Conservation (phyloP, 2,113 vertebrate genomes). For the Pelvicachromis taeniatus region DNA sequence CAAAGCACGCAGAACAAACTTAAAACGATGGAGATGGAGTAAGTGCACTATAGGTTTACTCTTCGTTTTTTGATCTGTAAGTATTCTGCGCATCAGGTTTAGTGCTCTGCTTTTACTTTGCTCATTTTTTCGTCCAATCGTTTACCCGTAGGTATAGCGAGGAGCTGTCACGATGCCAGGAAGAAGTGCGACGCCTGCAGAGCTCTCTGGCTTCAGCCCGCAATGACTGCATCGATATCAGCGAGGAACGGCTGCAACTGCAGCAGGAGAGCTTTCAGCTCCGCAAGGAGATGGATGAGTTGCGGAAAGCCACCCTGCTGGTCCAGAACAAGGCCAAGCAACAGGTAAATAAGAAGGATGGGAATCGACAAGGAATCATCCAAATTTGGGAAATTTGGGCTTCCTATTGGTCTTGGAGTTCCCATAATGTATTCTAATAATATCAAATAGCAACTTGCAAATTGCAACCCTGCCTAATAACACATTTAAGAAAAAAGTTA, state of each 20-base stretch:
- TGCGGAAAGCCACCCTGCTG: slow-evolving; percentile 76
- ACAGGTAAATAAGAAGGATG: slow-evolving; percentile 69
- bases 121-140: not conserved
- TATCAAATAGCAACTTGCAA: not conserved
- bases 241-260: slow-evolving; percentile 86
- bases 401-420: not conserved
- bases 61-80: not conserved
- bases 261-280: slow-evolving; percentile 86
- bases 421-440: not conserved
- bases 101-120: not conserved
- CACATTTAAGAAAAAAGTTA: not conserved
- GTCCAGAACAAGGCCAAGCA: slow-evolving; percentile 84
- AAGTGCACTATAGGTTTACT: slow-evolving; percentile 48
- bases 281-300: slow-evolving; percentile 78
- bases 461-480: not conserved
- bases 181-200: slow-evolving; percentile 83
- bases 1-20: slow-evolving; percentile 82
- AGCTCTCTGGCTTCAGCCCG: slow-evolving; percentile 77
- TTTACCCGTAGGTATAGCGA: slow-evolving; percentile 77
- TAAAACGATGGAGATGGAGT: slow-evolving; percentile 87
- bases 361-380: not conserved
- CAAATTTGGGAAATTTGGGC: not conserved
- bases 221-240: slow-evolving; percentile 77
- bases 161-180: slow-evolving; percentile 82
- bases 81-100: not conserved